Percentiles rank a stretch among this genome's conserved stretches.
phyloP scores from a whole-genome alignment of 2,113 vertebrate genomes.

The Corythaixoides concolor region DNA sequence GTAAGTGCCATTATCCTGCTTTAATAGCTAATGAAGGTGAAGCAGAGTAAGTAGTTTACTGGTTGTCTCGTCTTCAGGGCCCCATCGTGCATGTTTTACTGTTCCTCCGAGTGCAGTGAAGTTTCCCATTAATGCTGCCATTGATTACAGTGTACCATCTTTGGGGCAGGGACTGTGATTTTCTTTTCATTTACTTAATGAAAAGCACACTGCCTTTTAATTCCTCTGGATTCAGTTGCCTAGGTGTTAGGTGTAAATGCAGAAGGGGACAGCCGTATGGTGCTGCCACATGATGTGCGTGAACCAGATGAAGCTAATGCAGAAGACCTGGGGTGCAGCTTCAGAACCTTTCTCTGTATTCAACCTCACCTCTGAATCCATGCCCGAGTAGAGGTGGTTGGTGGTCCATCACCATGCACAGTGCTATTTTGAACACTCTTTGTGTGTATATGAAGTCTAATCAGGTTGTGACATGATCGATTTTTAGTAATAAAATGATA shows the following conservation, averaged over 20 bases:
- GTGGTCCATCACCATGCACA: not conserved
- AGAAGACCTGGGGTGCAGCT: not conserved
- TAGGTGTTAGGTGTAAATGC: not conserved
- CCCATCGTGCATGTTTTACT: conserved; percentile 45
- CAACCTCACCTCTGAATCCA: not conserved
- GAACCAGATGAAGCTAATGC: not conserved
- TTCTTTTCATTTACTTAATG: conserved; percentile 50
- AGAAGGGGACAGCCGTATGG: fast-evolving
- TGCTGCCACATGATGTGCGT: fast-evolving
- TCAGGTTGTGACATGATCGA: fast-evolving
- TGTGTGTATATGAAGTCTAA: not conserved
- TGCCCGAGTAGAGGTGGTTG: no score
- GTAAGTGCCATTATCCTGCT: conserved; percentile 27
- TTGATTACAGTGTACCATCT: conserved; percentile 46
- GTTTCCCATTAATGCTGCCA: conserved; percentile 36
- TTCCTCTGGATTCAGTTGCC: not conserved
- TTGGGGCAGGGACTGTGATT: conserved; percentile 40
- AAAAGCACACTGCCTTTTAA: conserved; percentile 34
- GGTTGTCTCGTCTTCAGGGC: conserved; percentile 28
- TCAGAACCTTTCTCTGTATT: not conserved
- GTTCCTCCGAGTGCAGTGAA: not conserved
- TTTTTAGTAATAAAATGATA: not conserved
- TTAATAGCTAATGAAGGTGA: conserved; percentile 41
- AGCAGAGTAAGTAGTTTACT: conserved; percentile 48
- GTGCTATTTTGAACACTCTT: not conserved